A percentile compares a stretch with the other conserved stretches of the same genome.
phyloP scores from a whole-genome alignment of 2,888 invertebrate species.

The Zootermopsis nevadensis region DNA sequence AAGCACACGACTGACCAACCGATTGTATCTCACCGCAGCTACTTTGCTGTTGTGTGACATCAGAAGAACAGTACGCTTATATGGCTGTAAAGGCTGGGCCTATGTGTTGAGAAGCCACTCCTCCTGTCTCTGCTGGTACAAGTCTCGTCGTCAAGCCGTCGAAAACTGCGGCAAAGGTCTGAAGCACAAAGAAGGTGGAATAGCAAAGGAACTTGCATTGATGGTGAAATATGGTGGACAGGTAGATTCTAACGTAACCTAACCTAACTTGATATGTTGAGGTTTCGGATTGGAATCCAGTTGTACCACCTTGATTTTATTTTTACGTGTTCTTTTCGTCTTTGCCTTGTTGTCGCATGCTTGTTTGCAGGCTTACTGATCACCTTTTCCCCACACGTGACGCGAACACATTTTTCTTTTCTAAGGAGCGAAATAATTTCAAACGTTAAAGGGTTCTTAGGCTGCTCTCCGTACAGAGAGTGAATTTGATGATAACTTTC shows the following conservation, averaged over 20 bases:
- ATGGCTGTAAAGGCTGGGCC: conserved; percentile 29
- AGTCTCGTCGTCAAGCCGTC: neutral
- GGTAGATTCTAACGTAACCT: conserved; percentile 5
- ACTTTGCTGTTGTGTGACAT: conserved; percentile 6
- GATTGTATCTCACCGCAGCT: conserved; percentile 12
- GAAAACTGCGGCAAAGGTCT: neutral
- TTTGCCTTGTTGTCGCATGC: neutral
- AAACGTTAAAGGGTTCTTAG: too few relatives aligned
- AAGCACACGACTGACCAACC: conserved; percentile 12
- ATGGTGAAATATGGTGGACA: conserved; percentile 42
- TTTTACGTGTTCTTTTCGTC: neutral
- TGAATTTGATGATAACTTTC: too few relatives aligned
- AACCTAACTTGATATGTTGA: conserved; percentile 27
- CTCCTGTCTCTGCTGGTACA: conserved; percentile 5
- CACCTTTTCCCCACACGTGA: too few relatives aligned
- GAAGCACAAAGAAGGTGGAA: neutral
- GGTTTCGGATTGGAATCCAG: conserved; percentile 10
- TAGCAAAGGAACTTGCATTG: neutral
- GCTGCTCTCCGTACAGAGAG: too few relatives aligned
- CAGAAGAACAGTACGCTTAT: conserved; percentile 5
- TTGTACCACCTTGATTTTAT: neutral
- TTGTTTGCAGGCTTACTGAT: too few relatives aligned
- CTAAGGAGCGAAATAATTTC: too few relatives aligned
- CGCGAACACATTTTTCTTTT: too few relatives aligned
- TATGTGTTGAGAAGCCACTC: neutral